phyloP scores from a whole-genome alignment of 2,797 vertebrate genomes.

The Anableps anableps region DNA sequence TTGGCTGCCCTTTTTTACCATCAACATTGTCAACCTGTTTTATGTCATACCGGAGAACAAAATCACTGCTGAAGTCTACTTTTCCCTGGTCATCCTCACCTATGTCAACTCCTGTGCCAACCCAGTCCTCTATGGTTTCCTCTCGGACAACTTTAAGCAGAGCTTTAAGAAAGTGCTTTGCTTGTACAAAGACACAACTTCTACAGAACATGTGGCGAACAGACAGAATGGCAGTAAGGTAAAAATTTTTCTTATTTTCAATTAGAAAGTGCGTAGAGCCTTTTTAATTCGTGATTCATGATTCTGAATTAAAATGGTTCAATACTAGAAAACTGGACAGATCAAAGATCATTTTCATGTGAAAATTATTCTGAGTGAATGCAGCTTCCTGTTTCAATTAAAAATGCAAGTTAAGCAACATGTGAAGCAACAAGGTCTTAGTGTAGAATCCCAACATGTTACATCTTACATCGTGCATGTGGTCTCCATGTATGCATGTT shows the following conservation, averaged over 20 bases:
- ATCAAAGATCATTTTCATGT: background rate
- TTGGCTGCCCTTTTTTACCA: slow-evolving; percentile 92
- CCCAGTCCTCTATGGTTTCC: slow-evolving; percentile 91
- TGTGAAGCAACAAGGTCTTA: background rate
- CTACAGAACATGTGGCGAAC: slow-evolving; percentile 10
- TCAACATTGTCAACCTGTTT: slow-evolving; percentile 92
- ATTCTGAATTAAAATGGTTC: too few relatives aligned
- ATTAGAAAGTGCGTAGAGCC: background rate
- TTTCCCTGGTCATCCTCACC: slow-evolving; percentile 88
- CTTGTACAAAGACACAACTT: slow-evolving; percentile 69
- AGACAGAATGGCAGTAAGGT: slow-evolving; percentile 52
- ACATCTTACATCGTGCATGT: too few relatives aligned
- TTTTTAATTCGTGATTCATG: background rate
- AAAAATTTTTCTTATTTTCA: background rate
- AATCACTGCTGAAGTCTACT: slow-evolving; percentile 82
- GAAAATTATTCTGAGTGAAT: background rate
- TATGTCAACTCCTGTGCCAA: slow-evolving; percentile 97
- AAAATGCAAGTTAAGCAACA: background rate
- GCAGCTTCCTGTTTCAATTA: background rate
- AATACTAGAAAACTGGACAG: too few relatives aligned
- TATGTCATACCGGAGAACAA: slow-evolving; percentile 86
- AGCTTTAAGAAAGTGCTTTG: slow-evolving; percentile 82
- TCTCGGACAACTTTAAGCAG: slow-evolving; percentile 93
- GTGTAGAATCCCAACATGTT: background rate
- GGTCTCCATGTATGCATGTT: background rate